phyloP scores from a whole-genome alignment of 1,140 invertebrate species.

The Cyphomyrmex costatus region DNA sequence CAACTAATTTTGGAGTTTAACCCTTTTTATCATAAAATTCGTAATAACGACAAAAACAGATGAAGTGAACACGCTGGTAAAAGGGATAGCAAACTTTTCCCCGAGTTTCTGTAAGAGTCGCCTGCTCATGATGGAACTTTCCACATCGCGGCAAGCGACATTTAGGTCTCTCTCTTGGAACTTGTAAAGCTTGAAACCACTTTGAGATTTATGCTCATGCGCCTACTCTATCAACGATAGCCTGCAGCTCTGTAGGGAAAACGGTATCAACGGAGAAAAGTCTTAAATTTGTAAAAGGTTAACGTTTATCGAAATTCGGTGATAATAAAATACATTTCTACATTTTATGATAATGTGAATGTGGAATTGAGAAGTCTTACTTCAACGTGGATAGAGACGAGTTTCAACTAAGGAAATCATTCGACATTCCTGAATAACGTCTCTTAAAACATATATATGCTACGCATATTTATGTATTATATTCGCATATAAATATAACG shows the following conservation, averaged over 20 bases:
- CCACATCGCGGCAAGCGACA: conserved; percentile 67
- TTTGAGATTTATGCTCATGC: conserved; percentile 70
- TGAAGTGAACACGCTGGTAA: conserved; percentile 28
- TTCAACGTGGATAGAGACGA: neutral
- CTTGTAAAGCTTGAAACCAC: conserved; percentile 81
- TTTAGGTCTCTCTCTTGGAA: conserved; percentile 69
- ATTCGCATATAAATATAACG: neutral
- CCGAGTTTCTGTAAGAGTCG: conserved; percentile 20
- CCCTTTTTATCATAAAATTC: conserved; percentile 65
- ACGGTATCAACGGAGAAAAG: conserved; percentile 49
- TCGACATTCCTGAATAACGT: neutral
- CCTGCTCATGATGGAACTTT: conserved; percentile 61
- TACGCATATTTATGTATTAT: neutral
- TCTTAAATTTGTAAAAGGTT: conserved; percentile 68
- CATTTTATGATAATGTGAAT: conserved; percentile 47
- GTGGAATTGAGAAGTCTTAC: conserved; percentile 9
- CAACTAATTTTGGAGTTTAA: conserved; percentile 63
- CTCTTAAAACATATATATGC: neutral
- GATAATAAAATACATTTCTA: conserved; percentile 34
- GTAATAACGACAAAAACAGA: conserved; percentile 45
- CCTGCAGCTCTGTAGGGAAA: conserved; percentile 30
- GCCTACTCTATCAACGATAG: conserved; percentile 65
- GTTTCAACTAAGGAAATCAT: neutral
- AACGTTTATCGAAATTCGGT: conserved; percentile 37
- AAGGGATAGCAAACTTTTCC: conserved; percentile 62